These are phyloP conservation scores for Myopa tessellatipennis DNA, from an alignment of 2,888 invertebrate genomes.

Conservation along the genomic window DNA sequence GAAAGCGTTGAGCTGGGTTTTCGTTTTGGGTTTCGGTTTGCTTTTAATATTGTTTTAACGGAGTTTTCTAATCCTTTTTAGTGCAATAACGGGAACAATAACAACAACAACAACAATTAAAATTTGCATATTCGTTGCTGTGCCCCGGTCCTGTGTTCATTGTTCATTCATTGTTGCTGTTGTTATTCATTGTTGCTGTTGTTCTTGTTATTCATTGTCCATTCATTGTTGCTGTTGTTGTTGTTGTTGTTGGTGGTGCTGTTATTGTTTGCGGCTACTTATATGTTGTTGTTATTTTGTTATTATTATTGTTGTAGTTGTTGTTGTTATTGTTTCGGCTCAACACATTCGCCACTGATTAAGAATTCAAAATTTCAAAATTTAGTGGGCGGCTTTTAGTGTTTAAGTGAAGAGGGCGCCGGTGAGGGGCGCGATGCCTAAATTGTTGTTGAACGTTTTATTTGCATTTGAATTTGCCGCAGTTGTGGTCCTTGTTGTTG, in stretches of 20 bases:
- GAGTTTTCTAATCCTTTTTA: slow-evolving; percentile 26
- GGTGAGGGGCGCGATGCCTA: slow-evolving; percentile 34
- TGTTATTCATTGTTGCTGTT: not conserved
- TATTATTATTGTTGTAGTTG: not conserved
- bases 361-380: slow-evolving; percentile 21
- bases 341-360: not conserved
- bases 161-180: not conserved
- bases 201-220: not conserved
- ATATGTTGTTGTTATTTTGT: not conserved
- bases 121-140: not conserved
- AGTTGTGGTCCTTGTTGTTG: too few species aligned
- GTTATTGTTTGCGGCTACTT: too few species aligned
- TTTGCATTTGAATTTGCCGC: slow-evolving; percentile 8
- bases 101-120: not conserved
- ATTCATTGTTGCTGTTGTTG: not conserved
- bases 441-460: slow-evolving; percentile 42
- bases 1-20: too few species aligned
- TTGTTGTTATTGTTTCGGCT: not conserved
- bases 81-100: slow-evolving; percentile 3
- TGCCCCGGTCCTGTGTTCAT: not conserved
- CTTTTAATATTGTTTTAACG: too few species aligned
- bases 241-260: too few species aligned
- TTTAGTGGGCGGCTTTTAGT: slow-evolving; percentile 26
- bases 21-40: too few species aligned
- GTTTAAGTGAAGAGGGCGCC: slow-evolving; percentile 41